Conservation (phyloP, 2,888 invertebrate species). For the Thecocarcelia acutangulata region DNA sequence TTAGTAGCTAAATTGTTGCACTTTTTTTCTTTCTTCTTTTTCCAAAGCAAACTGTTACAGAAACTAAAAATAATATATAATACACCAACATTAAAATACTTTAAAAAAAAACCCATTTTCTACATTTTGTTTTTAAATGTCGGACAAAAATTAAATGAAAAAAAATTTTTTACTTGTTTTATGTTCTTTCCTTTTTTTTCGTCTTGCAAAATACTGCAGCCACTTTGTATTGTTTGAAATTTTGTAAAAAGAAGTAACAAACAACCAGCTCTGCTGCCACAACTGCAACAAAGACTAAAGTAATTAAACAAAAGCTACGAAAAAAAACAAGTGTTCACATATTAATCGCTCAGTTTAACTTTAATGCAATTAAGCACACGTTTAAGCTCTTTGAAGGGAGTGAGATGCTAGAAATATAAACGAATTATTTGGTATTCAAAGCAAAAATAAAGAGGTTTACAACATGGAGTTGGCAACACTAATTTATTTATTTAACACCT, state of each 20-base stretch:
- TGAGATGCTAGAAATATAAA: neutral
- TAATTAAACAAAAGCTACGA: constrained; percentile 20
- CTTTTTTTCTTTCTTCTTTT: no score
- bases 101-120: no score
- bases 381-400: neutral
- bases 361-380: constrained; percentile 12
- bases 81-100: no score
- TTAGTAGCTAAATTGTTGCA: no score
- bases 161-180: no score
- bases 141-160: no score
- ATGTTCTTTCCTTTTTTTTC: neutral
- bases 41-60: no score
- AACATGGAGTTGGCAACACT: no score
- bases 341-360: constrained; percentile 43
- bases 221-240: constrained; percentile 47
- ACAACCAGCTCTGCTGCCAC: constrained; percentile 23
- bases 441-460: no score
- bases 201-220: constrained; percentile 34
- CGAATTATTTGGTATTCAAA: neutral
- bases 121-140: no score
- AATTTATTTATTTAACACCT: no score
- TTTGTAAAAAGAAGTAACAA: constrained; percentile 14
- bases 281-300: constrained; percentile 12
- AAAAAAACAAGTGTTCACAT: constrained; percentile 36
- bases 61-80: no score